Evolutionary conservation across 2,797 vertebrate species (phyloP), one percentile per base, ranked within the genome.

Genomic region (Enteromius paludinosus): DNA sequence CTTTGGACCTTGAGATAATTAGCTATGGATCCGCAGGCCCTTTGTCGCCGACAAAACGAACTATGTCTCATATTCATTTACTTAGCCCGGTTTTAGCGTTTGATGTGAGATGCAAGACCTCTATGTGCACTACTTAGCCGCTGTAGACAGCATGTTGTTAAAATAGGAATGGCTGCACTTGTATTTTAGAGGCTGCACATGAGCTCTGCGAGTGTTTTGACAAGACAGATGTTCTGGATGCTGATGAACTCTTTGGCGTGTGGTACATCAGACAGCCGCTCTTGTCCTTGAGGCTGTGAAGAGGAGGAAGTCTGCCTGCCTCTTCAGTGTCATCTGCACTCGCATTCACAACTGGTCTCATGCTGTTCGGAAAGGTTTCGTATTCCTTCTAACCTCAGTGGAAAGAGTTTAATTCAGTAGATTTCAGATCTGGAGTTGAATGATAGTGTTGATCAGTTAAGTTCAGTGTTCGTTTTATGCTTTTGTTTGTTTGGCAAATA

Each of bases 251-350:
- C 65, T 77, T 81, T 70, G 83, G 71, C 62, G 28, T 88, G 81
- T 69, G 65, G 79, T 82, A 81, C 35, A 74, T 88, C 81, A 86
- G 83, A 83, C 45, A 10, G 45, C 88, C 52, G 8, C 47, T 90
- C 84, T 88, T 90, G 90, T 93, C 92, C 92, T 93, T 92, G 91
- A 92, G 91, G 91, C 89, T 86, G 89, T 91, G 88, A 92, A 91
- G 76, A 85, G 76, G 74, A 70, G 85, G 77, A 86, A 88, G 90
- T 92, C 88, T 92, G 91, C 79, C 81, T 88, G 74, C 30, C 75
- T 86, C 72, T 80, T 84, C 73, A 84, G 62, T 81, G 73, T 78
- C 71, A 80, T 86, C 82, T 85, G 79, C 70, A 18, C 70, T 82
- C 28, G 49, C 69, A 47, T 84, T 86, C 82, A 74, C 43, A 78